These are phyloP conservation scores for Altica lythri DNA, from an alignment of 2,888 invertebrate genomes.

Conservation along the genomic window DNA sequence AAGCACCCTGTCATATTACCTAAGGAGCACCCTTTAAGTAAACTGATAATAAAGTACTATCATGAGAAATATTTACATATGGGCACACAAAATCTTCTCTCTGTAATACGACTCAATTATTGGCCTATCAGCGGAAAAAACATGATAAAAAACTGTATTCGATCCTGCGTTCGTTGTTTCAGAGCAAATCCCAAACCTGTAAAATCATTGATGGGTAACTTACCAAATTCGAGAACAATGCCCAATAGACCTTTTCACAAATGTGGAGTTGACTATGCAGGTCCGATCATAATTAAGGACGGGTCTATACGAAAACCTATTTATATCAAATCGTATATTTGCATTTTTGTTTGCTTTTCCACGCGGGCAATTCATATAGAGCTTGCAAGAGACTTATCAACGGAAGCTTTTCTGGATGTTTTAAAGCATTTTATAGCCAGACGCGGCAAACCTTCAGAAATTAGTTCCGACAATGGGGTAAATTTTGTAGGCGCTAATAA, in stretches of 20 bases:
- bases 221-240: conserved; percentile 4
- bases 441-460: conserved; percentile 15
- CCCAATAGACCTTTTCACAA: conserved; percentile 5
- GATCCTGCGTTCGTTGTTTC: conserved; percentile 8
- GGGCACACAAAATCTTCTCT: conserved; percentile 2
- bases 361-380: conserved; percentile 9
- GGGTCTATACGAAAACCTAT: not conserved
- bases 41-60: conserved; percentile 4
- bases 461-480: conserved; percentile 12
- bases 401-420: conserved; percentile 11
- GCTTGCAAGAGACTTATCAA: conserved; percentile 8
- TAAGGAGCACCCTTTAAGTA: conserved; percentile 1
- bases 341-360: conserved; percentile 12
- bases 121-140: conserved; percentile 17
- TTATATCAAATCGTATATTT: not conserved
- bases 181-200: not conserved
- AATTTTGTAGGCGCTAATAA: conserved; percentile 16
- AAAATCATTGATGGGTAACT: not conserved
- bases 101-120: conserved; percentile 11
- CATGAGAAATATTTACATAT: no score
- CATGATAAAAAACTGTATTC: conserved; percentile 3
- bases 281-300: conserved; percentile 1
- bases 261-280: not conserved
- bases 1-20: conserved; percentile 17
- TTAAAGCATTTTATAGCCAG: conserved; percentile 17